Conservation (phyloP, 2,888 invertebrate genomes). For the Augiades crinisus region DNA sequence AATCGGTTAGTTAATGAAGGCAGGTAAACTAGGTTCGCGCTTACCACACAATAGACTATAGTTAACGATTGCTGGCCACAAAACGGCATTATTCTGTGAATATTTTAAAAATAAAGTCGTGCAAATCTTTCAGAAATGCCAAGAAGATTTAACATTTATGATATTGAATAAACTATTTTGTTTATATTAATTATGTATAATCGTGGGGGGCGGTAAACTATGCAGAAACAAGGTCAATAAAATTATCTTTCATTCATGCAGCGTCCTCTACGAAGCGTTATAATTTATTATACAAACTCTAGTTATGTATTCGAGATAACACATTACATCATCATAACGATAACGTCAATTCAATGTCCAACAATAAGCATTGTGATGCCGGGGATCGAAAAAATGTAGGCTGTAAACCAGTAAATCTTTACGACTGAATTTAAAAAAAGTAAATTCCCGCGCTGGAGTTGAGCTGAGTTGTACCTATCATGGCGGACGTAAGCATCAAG, state of each 20-base stretch:
- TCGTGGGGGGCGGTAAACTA: slow-evolving; percentile 18
- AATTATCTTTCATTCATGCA: slow-evolving; percentile 52
- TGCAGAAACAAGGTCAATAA: slow-evolving; percentile 42
- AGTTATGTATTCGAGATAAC: slow-evolving; percentile 33
- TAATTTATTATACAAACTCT: slow-evolving; percentile 32
- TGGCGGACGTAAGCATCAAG: slow-evolving; percentile 63
- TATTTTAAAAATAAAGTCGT: slow-evolving; percentile 1
- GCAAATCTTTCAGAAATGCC: too few species aligned
- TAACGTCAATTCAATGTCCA: slow-evolving; percentile 29
- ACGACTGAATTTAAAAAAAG: slow-evolving; percentile 24
- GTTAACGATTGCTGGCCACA: slow-evolving; percentile 1
- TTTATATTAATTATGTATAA: background rate
- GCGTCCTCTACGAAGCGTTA: slow-evolving; percentile 40
- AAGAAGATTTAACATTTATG: too few species aligned
- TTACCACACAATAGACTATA: slow-evolving; percentile 5
- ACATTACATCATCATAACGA: slow-evolving; percentile 38
- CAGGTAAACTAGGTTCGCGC: background rate
- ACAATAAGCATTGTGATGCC: slow-evolving; percentile 24
- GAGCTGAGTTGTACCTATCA: slow-evolving; percentile 46
- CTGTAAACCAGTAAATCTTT: slow-evolving; percentile 16
- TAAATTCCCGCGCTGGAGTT: slow-evolving; percentile 15
- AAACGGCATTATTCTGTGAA: background rate
- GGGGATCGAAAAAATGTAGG: slow-evolving; percentile 19
- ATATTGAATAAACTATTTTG: background rate
- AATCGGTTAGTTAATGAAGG: background rate